These are phyloP conservation scores for Triplophysa rosa DNA, from an alignment of 2,113 vertebrate species.

Conservation along the genomic window DNA sequence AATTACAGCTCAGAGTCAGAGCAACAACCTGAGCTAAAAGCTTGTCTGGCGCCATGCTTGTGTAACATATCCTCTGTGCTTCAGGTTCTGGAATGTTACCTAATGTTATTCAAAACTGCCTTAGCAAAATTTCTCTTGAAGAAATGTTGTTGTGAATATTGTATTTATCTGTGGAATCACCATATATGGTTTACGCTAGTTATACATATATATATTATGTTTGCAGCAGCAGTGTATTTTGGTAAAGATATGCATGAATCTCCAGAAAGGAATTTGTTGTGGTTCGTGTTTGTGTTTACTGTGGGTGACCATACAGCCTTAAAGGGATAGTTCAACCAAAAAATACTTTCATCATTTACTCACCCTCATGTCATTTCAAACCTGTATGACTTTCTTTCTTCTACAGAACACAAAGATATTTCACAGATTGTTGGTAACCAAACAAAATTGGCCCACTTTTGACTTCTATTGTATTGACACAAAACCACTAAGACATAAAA, in stretches of 20 bases:
- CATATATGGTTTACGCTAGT: not conserved
- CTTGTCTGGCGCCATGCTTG: not conserved
- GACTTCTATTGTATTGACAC: too few relatives aligned
- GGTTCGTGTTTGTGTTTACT: conserved; percentile 31
- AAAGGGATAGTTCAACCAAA: not conserved
- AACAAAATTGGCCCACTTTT: too few relatives aligned
- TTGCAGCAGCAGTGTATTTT: conserved; percentile 6
- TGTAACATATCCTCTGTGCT: not conserved
- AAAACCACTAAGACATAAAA: too few relatives aligned
- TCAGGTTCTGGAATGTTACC: not conserved
- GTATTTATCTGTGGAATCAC: conserved; percentile 6
- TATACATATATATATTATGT: not conserved
- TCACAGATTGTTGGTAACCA: too few relatives aligned
- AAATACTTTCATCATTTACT: too few relatives aligned
- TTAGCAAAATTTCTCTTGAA: conserved; percentile 6
- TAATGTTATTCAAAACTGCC: conserved; percentile 18
- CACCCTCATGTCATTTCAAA: too few relatives aligned
- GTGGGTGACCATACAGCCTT: conserved; percentile 9
- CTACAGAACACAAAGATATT: too few relatives aligned
- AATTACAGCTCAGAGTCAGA: conserved; percentile 9
- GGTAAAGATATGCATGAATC: conserved; percentile 37
- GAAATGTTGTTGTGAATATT: not conserved
- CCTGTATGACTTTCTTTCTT: too few relatives aligned
- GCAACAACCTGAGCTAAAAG: conserved; percentile 11
- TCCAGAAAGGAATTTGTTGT: conserved; percentile 29